A percentile compares a stretch with the other conserved stretches of the same genome.
phyloP scores from a whole-genome alignment of 2,113 vertebrate genomes.

The Erythrocercus mccallii region DNA sequence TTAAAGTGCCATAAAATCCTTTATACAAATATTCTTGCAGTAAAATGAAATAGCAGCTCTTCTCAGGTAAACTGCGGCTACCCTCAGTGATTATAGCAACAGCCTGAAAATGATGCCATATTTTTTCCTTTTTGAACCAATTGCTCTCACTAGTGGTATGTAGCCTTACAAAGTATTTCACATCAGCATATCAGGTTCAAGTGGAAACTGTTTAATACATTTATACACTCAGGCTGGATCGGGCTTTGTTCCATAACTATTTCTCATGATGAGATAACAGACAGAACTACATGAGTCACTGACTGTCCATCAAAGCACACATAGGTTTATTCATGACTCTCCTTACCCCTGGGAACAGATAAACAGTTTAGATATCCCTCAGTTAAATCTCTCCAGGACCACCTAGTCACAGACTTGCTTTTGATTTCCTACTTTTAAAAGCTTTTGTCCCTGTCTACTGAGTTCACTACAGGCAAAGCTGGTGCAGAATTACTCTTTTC shows the following conservation, averaged over 20 bases:
- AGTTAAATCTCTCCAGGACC: not conserved
- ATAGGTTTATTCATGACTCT: not conserved
- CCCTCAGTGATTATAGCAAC: not conserved
- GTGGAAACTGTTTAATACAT: not conserved
- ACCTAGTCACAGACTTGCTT: not conserved
- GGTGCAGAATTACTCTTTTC: not conserved
- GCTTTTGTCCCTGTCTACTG: not conserved
- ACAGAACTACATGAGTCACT: conserved; percentile 1
- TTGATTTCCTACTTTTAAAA: not conserved
- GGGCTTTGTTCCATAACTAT: not conserved
- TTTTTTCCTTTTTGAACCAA: not conserved
- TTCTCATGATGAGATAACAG: conserved; percentile 2
- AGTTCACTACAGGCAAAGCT: not conserved
- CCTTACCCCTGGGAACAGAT: conserved; percentile 8
- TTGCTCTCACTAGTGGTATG: not conserved
- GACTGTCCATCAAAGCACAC: conserved; percentile 13
- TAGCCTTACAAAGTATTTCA: not conserved
- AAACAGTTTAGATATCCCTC: conserved; percentile 22
- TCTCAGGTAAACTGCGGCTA: not conserved
- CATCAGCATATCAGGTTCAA: not conserved
- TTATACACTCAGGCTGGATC: not conserved
- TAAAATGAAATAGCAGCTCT: not conserved
- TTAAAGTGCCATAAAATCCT: conserved; percentile 7
- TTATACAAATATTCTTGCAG: not conserved
- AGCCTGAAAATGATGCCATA: not conserved